phyloP scores from a whole-genome alignment of 1,140 invertebrate species.

The Sitobion miscanthi region DNA sequence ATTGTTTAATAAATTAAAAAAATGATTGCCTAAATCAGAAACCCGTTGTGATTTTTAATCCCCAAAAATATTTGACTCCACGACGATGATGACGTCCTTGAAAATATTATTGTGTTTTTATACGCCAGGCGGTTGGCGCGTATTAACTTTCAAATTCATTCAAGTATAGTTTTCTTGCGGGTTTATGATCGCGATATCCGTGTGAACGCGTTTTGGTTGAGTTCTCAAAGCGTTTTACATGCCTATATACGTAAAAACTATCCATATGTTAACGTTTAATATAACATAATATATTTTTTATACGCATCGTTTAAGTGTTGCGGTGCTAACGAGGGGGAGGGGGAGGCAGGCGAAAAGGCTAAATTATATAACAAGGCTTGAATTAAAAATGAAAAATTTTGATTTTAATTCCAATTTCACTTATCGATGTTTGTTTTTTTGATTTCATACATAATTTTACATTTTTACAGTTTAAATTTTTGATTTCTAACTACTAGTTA shows the following conservation, averaged over 20 bases:
- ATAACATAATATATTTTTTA: not conserved
- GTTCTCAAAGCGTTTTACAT: not conserved
- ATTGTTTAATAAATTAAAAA: not conserved
- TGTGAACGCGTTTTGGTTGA: not conserved
- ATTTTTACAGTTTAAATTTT: too few species aligned
- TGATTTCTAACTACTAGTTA: too few species aligned
- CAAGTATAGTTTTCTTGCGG: not conserved
- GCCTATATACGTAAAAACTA: not conserved
- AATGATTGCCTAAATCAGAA: not conserved
- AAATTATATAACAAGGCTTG: too few species aligned
- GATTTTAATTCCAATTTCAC: too few species aligned
- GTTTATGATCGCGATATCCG: not conserved
- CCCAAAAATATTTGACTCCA: not conserved
- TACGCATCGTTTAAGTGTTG: not conserved
- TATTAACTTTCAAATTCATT: constrained; percentile 13
- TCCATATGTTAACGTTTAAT: not conserved
- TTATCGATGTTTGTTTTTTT: too few species aligned
- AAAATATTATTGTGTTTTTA: not conserved
- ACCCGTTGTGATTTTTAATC: not conserved
- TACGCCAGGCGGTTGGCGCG: too few species aligned
- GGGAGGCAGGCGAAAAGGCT: not conserved
- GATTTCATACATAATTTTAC: too few species aligned
- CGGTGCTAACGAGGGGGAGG: not conserved
- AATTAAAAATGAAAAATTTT: too few species aligned
- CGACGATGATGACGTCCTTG: not conserved